Evolutionary conservation across 2,888 invertebrate genomes (phyloP).

Genomic region (Xestia ashworthii): DNA sequence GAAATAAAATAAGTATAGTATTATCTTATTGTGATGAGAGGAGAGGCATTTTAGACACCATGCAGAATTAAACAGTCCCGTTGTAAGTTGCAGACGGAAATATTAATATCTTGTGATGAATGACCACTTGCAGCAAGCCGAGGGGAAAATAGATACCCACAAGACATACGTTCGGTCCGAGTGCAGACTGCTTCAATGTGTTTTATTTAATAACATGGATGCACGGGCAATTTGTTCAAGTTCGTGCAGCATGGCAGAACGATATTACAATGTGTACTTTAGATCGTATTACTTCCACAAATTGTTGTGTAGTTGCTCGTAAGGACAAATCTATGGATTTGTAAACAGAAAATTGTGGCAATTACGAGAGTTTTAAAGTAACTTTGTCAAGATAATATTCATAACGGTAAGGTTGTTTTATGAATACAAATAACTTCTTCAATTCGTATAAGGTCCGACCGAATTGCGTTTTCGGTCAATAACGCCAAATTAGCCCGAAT

Average conservation of each 20-base stretch:
- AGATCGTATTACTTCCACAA: slow-evolving; percentile 21
- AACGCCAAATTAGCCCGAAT: neutral
- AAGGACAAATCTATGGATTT: slow-evolving; percentile 5
- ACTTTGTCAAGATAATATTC: neutral
- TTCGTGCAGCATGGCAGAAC: slow-evolving; percentile 42
- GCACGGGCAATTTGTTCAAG: slow-evolving; percentile 48
- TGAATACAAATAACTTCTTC: neutral
- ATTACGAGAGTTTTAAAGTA: neutral
- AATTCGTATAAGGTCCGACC: neutral
- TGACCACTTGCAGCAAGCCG: slow-evolving; percentile 53
- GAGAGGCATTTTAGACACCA: slow-evolving; percentile 41
- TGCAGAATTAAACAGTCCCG: slow-evolving; percentile 56
- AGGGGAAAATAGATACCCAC: slow-evolving; percentile 57
- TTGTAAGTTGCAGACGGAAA: slow-evolving; percentile 67
- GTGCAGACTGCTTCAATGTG: slow-evolving; percentile 45
- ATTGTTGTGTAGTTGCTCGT: slow-evolving; percentile 28
- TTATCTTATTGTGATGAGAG: slow-evolving; percentile 47
- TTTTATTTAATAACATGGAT: slow-evolving; percentile 54
- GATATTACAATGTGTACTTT: slow-evolving; percentile 51
- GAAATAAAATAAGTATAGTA: slow-evolving; percentile 49
- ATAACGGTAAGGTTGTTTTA: neutral
- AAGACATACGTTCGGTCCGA: slow-evolving; percentile 33
- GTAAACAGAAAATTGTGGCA: neutral
- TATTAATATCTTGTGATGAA: slow-evolving; percentile 66
- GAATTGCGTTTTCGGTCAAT: neutral